Conservation (phyloP, 2,113 vertebrate genomes). For the Actenoides lindsayi region DNA sequence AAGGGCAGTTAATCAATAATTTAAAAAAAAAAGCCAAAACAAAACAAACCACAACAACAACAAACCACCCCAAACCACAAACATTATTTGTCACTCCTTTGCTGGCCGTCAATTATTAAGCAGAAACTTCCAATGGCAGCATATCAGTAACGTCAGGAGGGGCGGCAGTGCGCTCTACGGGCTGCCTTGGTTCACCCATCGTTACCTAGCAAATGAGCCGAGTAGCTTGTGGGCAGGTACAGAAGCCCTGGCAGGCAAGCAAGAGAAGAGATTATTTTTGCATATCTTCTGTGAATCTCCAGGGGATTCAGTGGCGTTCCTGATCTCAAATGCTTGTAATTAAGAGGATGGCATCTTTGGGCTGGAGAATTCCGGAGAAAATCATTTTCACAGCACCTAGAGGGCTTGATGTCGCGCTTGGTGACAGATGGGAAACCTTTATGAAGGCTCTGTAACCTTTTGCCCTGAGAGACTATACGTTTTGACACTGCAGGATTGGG, state of each 20-base stretch:
- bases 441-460: conserved; percentile 51
- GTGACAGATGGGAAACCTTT: conserved; percentile 62
- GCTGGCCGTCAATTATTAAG: not conserved
- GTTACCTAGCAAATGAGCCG: conserved; percentile 48
- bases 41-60: not conserved
- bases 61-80: not conserved
- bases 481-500: conserved; percentile 37
- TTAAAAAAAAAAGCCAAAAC: not conserved
- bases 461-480: conserved; percentile 60
- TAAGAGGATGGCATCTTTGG: conserved; percentile 69
- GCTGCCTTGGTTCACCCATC: conserved; percentile 6
- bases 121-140: not conserved
- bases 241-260: conserved; percentile 53
- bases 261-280: conserved; percentile 61
- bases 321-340: conserved; percentile 71
- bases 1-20: not conserved
- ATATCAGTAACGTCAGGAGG: not conserved
- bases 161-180: not conserved
- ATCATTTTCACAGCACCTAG: conserved; percentile 60
- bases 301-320: conserved; percentile 56
- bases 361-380: conserved; percentile 50
- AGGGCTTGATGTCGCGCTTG: conserved; percentile 45
- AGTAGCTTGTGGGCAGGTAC: conserved; percentile 58
- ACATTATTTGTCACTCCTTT: not conserved
- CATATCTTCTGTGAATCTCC: conserved; percentile 52